Conservation (phyloP, 2,888 invertebrate genomes). For the Cryptocephalus moraei region DNA sequence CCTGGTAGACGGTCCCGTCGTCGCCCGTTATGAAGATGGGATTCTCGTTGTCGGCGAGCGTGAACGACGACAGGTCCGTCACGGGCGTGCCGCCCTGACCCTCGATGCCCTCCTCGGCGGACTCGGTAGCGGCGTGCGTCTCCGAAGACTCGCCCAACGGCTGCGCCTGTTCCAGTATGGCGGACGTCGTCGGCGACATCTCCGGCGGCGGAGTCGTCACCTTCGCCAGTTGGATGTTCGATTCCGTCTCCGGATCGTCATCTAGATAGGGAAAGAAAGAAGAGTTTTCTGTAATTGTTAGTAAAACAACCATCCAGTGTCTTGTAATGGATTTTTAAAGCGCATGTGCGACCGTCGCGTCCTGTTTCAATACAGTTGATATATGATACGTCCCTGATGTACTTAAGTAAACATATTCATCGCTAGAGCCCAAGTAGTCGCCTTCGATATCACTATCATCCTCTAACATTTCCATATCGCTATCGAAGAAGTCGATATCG, state of each 20-base stretch:
- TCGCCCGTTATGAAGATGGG: conserved; percentile 74
- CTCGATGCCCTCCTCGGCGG: neutral
- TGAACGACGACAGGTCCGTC: conserved; percentile 27
- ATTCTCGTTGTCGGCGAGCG: conserved; percentile 38
- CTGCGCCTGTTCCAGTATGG: neutral
- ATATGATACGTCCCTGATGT: no score
- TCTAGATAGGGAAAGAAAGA: conserved; percentile 6
- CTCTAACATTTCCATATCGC: no score
- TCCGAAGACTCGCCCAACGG: conserved; percentile 10
- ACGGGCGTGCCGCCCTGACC: neutral
- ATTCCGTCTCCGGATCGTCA: conserved; percentile 6
- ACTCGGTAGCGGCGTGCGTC: conserved; percentile 6
- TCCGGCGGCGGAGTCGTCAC: neutral
- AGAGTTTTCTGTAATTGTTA: no score
- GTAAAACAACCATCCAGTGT: no score
- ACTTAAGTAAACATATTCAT: no score
- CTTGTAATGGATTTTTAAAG: no score
- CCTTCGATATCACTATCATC: no score
- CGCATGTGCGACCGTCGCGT: no score
- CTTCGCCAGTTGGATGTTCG: conserved; percentile 1
- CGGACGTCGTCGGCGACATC: neutral
- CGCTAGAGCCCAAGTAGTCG: no score
- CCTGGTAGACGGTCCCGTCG: conserved; percentile 71
- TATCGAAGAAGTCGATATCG: no score
- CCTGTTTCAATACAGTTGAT: no score